phyloP scores from a whole-genome alignment of 2,888 invertebrate genomes.

The Brachyptera putata region DNA sequence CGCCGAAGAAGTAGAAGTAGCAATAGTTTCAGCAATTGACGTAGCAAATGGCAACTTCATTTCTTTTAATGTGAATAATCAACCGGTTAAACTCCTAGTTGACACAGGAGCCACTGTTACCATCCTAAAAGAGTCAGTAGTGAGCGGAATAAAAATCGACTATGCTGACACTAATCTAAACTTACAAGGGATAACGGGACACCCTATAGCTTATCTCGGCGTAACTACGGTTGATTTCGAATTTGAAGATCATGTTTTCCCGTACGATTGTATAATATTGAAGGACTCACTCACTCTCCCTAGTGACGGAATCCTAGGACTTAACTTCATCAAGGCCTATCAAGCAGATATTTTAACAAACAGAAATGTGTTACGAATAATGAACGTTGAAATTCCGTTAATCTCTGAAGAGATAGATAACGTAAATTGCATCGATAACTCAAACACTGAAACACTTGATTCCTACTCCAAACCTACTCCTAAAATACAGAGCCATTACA shows the following conservation, averaged over 20 bases:
- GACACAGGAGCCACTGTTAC: background rate
- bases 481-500: no score
- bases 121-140: background rate
- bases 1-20: no score
- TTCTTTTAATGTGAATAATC: no score
- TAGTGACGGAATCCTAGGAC: background rate
- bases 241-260: background rate
- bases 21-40: no score
- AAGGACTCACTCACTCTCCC: background rate
- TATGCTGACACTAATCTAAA: background rate
- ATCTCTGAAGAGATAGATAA: no score
- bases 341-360: background rate
- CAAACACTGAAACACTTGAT: no score
- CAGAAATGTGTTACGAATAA: background rate
- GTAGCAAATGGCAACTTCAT: no score
- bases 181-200: background rate
- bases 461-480: no score
- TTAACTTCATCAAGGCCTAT: background rate
- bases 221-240: background rate
- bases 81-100: background rate
- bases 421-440: no score
- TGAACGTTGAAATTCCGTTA: no score
- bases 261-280: background rate
- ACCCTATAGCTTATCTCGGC: background rate
- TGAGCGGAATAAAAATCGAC: background rate